Base-by-base conservation (phyloP, 64 coral and sea anemone species). In the Montipora efflorescens region DNA sequence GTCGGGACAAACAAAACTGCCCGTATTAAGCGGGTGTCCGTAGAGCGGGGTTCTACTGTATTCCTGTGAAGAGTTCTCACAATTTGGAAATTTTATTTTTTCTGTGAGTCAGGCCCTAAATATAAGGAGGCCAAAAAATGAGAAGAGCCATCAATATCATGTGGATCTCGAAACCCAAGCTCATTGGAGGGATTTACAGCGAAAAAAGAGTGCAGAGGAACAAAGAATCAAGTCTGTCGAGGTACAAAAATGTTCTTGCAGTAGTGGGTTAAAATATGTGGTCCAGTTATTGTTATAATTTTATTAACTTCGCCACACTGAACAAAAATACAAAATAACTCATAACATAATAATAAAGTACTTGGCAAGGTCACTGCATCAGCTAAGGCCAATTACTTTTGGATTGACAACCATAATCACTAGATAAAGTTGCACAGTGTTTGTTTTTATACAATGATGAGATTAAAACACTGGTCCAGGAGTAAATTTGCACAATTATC, bases 71-170 rank as follows among this genome's bases (percentile, higher is more conserved):
- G 11, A 64, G 9, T 64, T 16, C 8, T 64, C 13, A 16, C 61
- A 64, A 4, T 14, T 64, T 0, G 36, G 14, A 64, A 57, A 58
- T 14, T 45, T 46, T 59, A 16, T 61, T 76, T 70, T 8, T 78
- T 0, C 6, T 43, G 7, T 75, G 83, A 82, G 10, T 62, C 16
- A 85, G 82, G 64, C 47, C 78, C 79, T 97, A 2, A 81, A 97
- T 52, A 94, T 97, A 47, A 73, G 72, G 9, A 76, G 93, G 18
- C 92, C 76, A 49, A 97, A 97, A 84, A 97, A 97, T 43, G 95
- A 97, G 20, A 52, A 75, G 1, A 97, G 95, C 57, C 21, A 55
- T n/a, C 23, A 79, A 10, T 97, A 97, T 53, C 89, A 97, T 15
- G 46, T 15, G 52, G 95, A 97, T 58, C 77, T 97, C 48, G 76